phyloP scores from a whole-genome alignment of 2,888 invertebrate genomes.

The Pachliopta kotzebuea region DNA sequence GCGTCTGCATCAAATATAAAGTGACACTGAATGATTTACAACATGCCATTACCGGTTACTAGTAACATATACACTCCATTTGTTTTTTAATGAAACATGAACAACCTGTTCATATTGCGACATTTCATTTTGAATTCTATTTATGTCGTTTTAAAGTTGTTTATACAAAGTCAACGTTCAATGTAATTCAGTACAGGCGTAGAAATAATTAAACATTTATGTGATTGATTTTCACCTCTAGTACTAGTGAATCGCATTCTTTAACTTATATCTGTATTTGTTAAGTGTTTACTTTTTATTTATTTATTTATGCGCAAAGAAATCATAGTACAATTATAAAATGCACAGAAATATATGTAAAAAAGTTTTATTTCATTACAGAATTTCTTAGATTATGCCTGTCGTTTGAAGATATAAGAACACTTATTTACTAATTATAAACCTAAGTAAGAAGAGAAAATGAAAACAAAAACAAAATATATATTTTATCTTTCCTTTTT shows the following conservation, averaged over 20 bases:
- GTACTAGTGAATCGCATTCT: slow-evolving; percentile 19
- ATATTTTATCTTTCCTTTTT: too few relatives aligned
- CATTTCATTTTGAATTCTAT: neutral
- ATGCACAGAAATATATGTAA: too few relatives aligned
- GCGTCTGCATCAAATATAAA: slow-evolving; percentile 19
- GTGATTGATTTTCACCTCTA: slow-evolving; percentile 20
- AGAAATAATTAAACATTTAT: slow-evolving; percentile 25
- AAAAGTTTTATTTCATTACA: too few relatives aligned
- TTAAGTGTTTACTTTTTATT: slow-evolving; percentile 5
- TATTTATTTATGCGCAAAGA: too few relatives aligned
- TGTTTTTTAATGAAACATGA: slow-evolving; percentile 10
- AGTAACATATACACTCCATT: slow-evolving; percentile 11
- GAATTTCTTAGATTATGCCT: too few relatives aligned
- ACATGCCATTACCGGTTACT: slow-evolving; percentile 18
- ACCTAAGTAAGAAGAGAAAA: too few relatives aligned
- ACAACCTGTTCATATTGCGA: neutral
- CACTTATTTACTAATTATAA: too few relatives aligned
- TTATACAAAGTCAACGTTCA: neutral
- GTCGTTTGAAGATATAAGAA: too few relatives aligned
- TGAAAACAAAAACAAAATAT: too few relatives aligned
- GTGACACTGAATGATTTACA: slow-evolving; percentile 25
- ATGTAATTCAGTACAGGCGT: slow-evolving; percentile 14
- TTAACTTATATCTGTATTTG: slow-evolving; percentile 10
- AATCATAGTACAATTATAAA: too few relatives aligned
- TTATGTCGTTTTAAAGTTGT: neutral